Base-by-base conservation (phyloP, 2,797 vertebrate species). In the Chelidonichthys spinosus region DNA sequence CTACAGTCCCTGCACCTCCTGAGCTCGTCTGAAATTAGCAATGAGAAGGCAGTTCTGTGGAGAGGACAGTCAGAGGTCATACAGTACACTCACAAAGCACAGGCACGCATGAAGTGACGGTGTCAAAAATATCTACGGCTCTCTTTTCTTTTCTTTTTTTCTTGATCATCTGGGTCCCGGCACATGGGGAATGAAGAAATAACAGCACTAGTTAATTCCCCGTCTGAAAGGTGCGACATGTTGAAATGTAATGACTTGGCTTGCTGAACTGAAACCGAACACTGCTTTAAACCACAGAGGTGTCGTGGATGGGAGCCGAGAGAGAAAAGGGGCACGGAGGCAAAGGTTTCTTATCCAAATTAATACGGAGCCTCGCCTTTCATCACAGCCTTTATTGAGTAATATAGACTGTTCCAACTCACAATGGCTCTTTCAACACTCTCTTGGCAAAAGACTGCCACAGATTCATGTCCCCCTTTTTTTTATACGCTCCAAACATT, bases 241-340 rank as follows among this genome's bases (percentile, higher is more conserved):
- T 91, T 92, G 91, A 93, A 93, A 94, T 92, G 93, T 90, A 94
- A 94, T 94, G 93, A 94, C 93, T 91, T 92, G 93, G 94, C 92
- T 92, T 94, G 94, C 88, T 93, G 93, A 94, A 86, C 93, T 93
- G 93, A 91, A 92, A 92, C 93, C 87, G 78, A 89, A 92, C 94
- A 91, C 92, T 92, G 93, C 91, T 89, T 92, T 93, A 93, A 92
- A 93, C 90, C 92, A 90, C 90, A 79, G 91, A 87, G 89, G 91
- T 82, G 93, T 93, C 87, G 91, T 90, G 93, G 93, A 92, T 94
- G 93, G 92, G 72, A 90, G 92, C 90, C 63, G 88, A 90, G 89
- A 92, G 92, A 94, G 92, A 94, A 95, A 94, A 78, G 94, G 88
- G 74, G 90, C 91, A 91, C 83, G 84, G 86, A 90, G 90, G 93